These are phyloP conservation scores for Neodon shergylaensis DNA, from an alignment of 2,113 vertebrate genomes.

Conservation along the genomic window DNA sequence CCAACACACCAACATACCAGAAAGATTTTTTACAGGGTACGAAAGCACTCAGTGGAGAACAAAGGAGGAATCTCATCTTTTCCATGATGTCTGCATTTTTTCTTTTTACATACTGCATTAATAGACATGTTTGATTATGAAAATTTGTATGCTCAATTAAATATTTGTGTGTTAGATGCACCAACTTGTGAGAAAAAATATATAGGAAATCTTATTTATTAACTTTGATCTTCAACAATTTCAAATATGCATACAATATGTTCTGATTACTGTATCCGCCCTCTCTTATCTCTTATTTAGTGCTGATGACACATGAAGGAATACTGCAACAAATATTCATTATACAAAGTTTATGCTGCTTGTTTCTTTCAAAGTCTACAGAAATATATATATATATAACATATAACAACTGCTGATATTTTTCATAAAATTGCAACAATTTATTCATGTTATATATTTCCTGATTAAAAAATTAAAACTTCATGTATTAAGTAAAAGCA, in stretches of 20 bases:
- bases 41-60: not conserved
- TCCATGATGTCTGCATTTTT: not conserved
- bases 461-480: not conserved
- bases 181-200: not conserved
- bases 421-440: not conserved
- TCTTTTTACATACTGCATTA: not conserved
- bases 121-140: not conserved
- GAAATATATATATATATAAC: not conserved
- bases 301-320: not conserved
- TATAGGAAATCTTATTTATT: not conserved
- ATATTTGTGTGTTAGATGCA: not conserved
- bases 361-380: not conserved
- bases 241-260: not conserved
- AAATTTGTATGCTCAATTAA: not conserved
- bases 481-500: not conserved
- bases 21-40: not conserved
- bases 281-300: not conserved
- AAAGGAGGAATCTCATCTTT: not conserved
- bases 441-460: too few relatives aligned
- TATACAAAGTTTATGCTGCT: not conserved
- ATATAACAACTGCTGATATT: not conserved
- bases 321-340: not conserved
- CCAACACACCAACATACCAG: not conserved
- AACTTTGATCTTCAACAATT: not conserved
- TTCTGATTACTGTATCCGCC: not conserved